Evolutionary conservation across 2,888 invertebrate genomes (phyloP).

Genomic region (Omphaloscelis lunosa): DNA sequence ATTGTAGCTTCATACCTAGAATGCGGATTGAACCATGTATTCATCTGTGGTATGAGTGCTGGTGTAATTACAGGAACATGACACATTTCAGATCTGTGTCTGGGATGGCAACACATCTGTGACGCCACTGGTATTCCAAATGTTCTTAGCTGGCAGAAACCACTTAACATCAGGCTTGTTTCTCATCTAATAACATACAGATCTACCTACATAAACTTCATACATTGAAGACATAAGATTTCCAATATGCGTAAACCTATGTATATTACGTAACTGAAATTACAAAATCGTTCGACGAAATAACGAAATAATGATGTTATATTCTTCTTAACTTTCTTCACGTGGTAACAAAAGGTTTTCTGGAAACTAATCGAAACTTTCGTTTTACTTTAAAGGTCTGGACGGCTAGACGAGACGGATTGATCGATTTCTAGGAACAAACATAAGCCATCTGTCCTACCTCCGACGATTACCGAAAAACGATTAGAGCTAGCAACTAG

Average conservation of each 20-base stretch:
- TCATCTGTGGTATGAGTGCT: no score
- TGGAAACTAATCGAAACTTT: constrained; percentile 28
- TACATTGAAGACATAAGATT: background rate
- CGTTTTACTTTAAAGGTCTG: constrained; percentile 17
- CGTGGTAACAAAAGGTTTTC: constrained; percentile 30
- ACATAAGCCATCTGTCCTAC: background rate
- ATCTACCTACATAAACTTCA: background rate
- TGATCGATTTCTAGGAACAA: constrained; percentile 35
- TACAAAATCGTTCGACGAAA: constrained; percentile 8
- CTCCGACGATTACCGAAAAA: background rate
- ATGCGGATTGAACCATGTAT: no score
- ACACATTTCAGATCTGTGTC: no score
- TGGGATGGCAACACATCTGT: background rate
- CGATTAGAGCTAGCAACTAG: background rate
- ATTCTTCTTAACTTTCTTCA: background rate
- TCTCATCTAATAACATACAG: background rate
- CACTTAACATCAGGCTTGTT: background rate
- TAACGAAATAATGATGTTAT: constrained; percentile 4
- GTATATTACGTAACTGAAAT: background rate
- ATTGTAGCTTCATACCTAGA: no score
- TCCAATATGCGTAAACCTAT: background rate
- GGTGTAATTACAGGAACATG: no score
- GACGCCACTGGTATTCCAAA: no score
- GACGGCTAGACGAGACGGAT: constrained; percentile 19
- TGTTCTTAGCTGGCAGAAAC: no score